Evolutionary conservation across 1,140 invertebrate genomes (phyloP), one percentile per base, ranked within the genome.

Genomic region (Lineus longissimus): DNA sequence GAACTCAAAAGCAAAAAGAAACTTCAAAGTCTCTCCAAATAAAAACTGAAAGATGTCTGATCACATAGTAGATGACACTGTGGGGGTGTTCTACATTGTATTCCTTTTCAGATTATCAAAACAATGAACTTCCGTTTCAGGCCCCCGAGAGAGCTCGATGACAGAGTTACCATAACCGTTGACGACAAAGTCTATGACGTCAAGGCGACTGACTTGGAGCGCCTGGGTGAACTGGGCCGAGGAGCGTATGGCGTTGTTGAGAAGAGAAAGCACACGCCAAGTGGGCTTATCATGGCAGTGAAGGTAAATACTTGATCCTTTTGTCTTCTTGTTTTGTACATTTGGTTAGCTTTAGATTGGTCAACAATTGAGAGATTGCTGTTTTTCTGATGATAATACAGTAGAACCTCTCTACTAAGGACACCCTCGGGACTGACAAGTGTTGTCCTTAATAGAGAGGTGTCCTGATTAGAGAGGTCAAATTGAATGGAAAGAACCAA

Each of bases 241-340:
- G 96, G 95, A 2, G 96, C 94, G 15, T 97, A 93, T 80, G 95
- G 95, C 9, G 92, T 96, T 82, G 95, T 98, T 15, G 93, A 96
- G 6, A 95, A 96, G 83, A 97, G 98, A 94, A 82, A 87, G 67
- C 95, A 98, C 79, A 89, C 87, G 77, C 88, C 89, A 6, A 95
- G 92, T 71, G 86, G 87, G 27, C 89, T 88, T 71, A 87, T 94
- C 30, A 92, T 98, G 72, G 95, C 95, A 64, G 95, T 98, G 0
- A 98, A 98, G 84, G 91, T 93, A 83, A 81, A 72, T 66, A 54
- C 58, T 61, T 6, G 29, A 22, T 22, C 13, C n/a, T n/a, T n/a
- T n/a, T n/a, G n/a, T 2, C n/a, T 7, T 1, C 31, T 6, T 33
- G 57, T 59, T 17, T 6, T 1, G n/a, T 1, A 33, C n/a, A n/a